Evolutionary conservation across 2,888 invertebrate genomes (phyloP), one percentile per base, ranked within the genome.

Genomic region (Copidosoma aretas): DNA sequence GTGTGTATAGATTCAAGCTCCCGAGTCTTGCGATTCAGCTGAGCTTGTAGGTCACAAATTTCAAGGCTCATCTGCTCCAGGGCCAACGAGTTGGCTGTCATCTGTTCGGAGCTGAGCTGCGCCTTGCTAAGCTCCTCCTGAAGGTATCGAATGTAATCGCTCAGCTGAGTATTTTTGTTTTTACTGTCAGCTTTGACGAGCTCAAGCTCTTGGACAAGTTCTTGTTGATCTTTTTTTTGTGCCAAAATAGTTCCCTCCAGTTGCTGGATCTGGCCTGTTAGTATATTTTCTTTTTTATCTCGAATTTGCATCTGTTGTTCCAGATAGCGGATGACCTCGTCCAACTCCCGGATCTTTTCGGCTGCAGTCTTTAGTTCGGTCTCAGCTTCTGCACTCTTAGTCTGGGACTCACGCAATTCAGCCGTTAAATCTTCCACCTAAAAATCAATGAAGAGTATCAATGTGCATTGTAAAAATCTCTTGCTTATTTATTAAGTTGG

Each of bases 391-490:
- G 88, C 87, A 74, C 89, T 89, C 71, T 89, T 88, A 0, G 86
- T 82, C 75, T 90, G 89, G 84, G 91, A 87, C 70, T 93, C 91
- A 41, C 90, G 88, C 58, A 93, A 86, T 83, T 95, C 93, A 1
- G 87, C 85, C 84, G 93, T 93, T 73, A 94, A 84, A 64, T 91
- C 90, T 79, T 93, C 93, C 62, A 93, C 91, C 95, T 94, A 71
- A n/a, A n/a, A n/a, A n/a, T n/a, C n/a, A n/a, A n/a, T n/a, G n/a
- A n/a, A n/a, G n/a, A n/a, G n/a, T n/a, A n/a, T n/a, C n/a, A n/a
- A n/a, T n/a, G n/a, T n/a, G n/a, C n/a, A n/a, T n/a, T n/a, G n/a
- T n/a, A n/a, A n/a, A n/a, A n/a, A n/a, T n/a, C n/a, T n/a, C n/a
- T n/a, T n/a, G n/a, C n/a, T n/a, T n/a, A n/a, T n/a, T n/a, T n/a